phyloP scores from a whole-genome alignment of 2,113 vertebrate genomes.

The Nesoenas mayeri region DNA sequence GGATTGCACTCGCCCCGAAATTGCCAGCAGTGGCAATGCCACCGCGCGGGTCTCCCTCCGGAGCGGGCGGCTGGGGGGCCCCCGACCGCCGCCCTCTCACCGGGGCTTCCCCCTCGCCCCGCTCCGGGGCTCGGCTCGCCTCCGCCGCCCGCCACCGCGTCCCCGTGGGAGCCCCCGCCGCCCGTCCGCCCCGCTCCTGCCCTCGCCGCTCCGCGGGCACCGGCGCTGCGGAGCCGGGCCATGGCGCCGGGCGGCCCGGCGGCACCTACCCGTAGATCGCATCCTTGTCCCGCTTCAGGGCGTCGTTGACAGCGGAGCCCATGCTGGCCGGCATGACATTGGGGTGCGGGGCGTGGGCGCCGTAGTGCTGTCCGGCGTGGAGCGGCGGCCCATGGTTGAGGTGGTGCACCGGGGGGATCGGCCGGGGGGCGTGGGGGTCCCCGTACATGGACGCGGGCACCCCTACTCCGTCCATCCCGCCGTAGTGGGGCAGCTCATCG shows the following conservation, averaged over 20 bases:
- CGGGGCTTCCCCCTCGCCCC: neutral
- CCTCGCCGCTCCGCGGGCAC: neutral
- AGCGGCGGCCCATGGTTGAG: conserved; percentile 99
- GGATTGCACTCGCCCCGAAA: neutral
- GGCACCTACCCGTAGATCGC: conserved; percentile 96
- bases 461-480: conserved; percentile 98
- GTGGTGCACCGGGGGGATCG: conserved; percentile 98
- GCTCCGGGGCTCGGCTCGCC: neutral
- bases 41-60: neutral
- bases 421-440: conserved; percentile 96
- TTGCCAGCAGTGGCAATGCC: neutral
- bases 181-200: neutral
- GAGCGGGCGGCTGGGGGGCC: neutral
- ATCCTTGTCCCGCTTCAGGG: conserved; percentile 99
- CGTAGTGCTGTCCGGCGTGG: conserved; percentile 98
- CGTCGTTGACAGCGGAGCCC: conserved; percentile 99
- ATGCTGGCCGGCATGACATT: conserved; percentile 99
- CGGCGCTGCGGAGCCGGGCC: neutral
- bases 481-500: conserved; percentile 99
- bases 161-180: neutral
- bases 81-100: neutral
- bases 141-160: neutral
- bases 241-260: neutral
- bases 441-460: conserved; percentile 98
- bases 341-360: conserved; percentile 96